These are phyloP conservation scores for Otus scops DNA, from an alignment of 2,797 vertebrate species.

Conservation along the genomic window DNA sequence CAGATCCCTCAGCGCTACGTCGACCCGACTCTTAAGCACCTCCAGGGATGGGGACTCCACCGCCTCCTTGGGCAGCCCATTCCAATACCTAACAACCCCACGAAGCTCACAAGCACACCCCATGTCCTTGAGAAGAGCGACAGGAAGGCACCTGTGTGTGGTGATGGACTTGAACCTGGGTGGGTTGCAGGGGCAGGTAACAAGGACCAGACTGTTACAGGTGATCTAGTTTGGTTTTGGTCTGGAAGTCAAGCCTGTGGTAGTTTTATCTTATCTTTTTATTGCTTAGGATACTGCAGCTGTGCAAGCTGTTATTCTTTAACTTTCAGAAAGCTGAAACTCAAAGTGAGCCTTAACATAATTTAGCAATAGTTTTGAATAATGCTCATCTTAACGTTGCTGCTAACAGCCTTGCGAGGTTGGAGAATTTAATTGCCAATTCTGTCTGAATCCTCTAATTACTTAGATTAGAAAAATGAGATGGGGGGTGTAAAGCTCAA, in stretches of 20 bases:
- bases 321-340: background rate
- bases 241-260: background rate
- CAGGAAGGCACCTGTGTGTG: background rate
- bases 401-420: background rate
- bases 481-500: background rate
- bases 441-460: background rate
- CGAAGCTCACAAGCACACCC: background rate
- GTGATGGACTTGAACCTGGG: background rate
- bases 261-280: slow-evolving; percentile 10
- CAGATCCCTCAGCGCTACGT: no score
- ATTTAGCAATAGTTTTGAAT: background rate
- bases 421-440: background rate
- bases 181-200: background rate
- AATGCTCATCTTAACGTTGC: background rate
- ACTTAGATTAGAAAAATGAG: background rate
- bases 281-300: background rate
- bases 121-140: background rate
- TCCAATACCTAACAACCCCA: background rate
- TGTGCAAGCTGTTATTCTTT: background rate
- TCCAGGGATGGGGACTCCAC: no score
- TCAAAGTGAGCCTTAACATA: background rate
- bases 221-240: background rate
- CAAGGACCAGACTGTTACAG: background rate
- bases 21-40: no score
- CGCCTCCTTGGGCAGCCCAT: no score